Base-by-base conservation (phyloP, 2,797 vertebrate genomes). In the Falco cherrug region DNA sequence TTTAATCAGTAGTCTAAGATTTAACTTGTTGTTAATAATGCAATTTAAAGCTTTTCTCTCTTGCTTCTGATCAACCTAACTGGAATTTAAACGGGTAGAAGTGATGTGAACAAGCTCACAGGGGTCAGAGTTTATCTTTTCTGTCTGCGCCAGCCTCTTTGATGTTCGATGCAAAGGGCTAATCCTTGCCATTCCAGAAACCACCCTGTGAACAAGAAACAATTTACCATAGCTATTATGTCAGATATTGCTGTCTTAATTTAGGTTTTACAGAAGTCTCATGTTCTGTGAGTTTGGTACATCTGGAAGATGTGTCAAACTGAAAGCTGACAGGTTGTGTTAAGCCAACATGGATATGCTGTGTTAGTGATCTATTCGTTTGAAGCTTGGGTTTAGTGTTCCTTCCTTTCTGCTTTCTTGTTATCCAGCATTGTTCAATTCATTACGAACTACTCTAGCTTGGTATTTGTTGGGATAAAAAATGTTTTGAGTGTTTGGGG, bases 11-110 rank as follows among this genome's bases (percentile, higher is more conserved):
- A 93, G 78, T 74, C 89, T 90, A 94, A 93, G 76, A 90, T 56
- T 63, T 95, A 93, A 79, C 65, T 91, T 95, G 91, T 93, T 93
- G 89, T 96, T 96, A 97, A 92, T 84, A 97, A 97, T 91, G 90
- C 83, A 95, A 90, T 96, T 94, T 96, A 96, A 96, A 93, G 90
- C 95, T 87, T 94, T 96, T 95, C 60, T 79, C 57, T 77, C 47
- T 51, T 47, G 19, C 85, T 93, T 93, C 87, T 95, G 90, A 97
- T 95, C 79, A 87, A 65, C 70, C 78, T 91, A 96, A 87, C 88
- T 89, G 63, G 59, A 90, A 97, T 79, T 87, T 91, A 88, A 90
- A 81, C 79, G 76, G 77, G 25, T 93, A 91, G 64, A 95, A 88
- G 39, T 76, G 95, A 95, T 1, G 9, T 75, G 94, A 96, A 93